Conservation (phyloP, 2,888 invertebrate species). For the Ptilodon capucinus region DNA sequence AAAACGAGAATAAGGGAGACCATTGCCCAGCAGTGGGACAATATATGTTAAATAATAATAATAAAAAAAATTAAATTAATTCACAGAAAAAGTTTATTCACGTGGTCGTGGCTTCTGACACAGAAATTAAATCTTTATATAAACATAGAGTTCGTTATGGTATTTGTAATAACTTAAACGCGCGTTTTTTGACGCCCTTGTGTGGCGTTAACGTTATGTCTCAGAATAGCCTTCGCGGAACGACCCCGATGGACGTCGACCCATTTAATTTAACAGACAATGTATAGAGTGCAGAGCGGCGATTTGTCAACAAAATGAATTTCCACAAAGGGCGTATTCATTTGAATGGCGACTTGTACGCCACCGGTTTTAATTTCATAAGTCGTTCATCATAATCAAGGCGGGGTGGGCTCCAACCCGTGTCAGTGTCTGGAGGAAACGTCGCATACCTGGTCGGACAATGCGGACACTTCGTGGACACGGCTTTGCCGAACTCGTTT, state of each 20-base stretch:
- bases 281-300: constrained; percentile 69
- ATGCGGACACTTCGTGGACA: constrained; percentile 60
- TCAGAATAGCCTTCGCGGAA: constrained; percentile 69
- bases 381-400: constrained; percentile 83
- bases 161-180: too few species aligned
- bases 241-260: constrained; percentile 66
- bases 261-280: constrained; percentile 78
- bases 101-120: too few species aligned
- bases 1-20: too few species aligned
- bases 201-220: constrained; percentile 71
- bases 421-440: constrained; percentile 79
- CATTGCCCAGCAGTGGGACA: too few species aligned
- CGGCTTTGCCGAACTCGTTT: constrained; percentile 44
- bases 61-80: too few species aligned
- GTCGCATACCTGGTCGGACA: constrained; percentile 75
- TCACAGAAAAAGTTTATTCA: too few species aligned
- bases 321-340: constrained; percentile 77
- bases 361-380: constrained; percentile 81
- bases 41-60: too few species aligned
- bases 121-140: too few species aligned
- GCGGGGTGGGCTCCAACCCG: constrained; percentile 59
- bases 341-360: constrained; percentile 79
- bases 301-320: constrained; percentile 81
- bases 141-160: too few species aligned
- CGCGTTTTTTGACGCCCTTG: too few species aligned